A percentile compares a stretch with the other conserved stretches of the same genome.
phyloP scores from a whole-genome alignment of 2,888 invertebrate species.

The Digitonthophagus gazella region DNA sequence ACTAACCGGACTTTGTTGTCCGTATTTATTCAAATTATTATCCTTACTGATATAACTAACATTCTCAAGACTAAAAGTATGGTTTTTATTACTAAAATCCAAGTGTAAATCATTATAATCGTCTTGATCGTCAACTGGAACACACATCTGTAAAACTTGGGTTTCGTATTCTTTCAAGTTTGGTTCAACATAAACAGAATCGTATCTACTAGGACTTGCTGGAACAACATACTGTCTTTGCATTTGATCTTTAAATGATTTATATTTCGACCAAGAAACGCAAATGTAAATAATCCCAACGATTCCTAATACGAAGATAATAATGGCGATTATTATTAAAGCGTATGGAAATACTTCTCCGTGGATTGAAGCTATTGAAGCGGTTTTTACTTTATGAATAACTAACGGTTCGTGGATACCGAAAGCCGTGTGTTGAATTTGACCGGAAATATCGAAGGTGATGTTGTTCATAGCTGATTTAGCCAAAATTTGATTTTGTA shows the following conservation, averaged over 20 bases:
- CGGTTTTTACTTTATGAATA: constrained; percentile 49
- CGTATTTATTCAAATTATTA: constrained; percentile 54
- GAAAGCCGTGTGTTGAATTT: constrained; percentile 66
- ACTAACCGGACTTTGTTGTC: constrained; percentile 76
- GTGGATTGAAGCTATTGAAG: constrained; percentile 49
- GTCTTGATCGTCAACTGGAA: constrained; percentile 79
- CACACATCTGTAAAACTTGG: constrained; percentile 90
- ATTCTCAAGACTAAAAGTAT: constrained; percentile 83
- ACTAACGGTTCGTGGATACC: constrained; percentile 63
- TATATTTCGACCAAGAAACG: constrained; percentile 92
- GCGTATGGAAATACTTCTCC: constrained; percentile 82
- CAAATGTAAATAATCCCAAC: constrained; percentile 92
- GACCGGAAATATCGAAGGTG: constrained; percentile 66
- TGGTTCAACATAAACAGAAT: constrained; percentile 69
- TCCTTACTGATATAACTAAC: constrained; percentile 87
- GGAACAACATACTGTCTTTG: constrained; percentile 56
- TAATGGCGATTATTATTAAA: constrained; percentile 80
- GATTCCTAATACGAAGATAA: constrained; percentile 84
- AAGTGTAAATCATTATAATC: constrained; percentile 76
- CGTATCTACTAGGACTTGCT: constrained; percentile 62
- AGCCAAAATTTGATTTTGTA: constrained; percentile 64
- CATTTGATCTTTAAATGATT: constrained; percentile 76
- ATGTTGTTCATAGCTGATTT: constrained; percentile 64
- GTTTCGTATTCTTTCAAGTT: constrained; percentile 93
- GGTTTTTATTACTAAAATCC: constrained; percentile 84